A percentile compares a stretch with the other conserved stretches of the same genome.
Evolutionary conservation across 2,888 invertebrate species (phyloP).

Genomic region (Scrobipalpa atriplicella): DNA sequence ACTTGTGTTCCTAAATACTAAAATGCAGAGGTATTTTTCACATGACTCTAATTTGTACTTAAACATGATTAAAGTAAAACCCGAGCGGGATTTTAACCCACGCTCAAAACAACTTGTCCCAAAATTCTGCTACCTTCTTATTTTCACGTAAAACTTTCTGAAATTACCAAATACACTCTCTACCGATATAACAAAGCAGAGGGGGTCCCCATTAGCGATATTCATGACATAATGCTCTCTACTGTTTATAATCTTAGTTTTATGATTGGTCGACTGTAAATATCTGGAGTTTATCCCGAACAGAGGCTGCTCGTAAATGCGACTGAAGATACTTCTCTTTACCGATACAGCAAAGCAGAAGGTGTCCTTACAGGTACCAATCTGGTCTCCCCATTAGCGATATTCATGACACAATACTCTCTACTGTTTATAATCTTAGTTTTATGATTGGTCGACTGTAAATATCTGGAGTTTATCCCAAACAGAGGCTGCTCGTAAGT

Average conservation of each 20-base stretch:
- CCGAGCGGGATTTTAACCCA: too few relatives aligned
- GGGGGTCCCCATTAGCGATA: slow-evolving; percentile 86
- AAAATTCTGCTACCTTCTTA: too few relatives aligned
- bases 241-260: slow-evolving; percentile 85
- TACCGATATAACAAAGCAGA: slow-evolving; percentile 89
- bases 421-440: slow-evolving; percentile 86
- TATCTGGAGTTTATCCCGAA: too few relatives aligned
- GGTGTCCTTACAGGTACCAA: slow-evolving; percentile 89
- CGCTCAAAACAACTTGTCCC: too few relatives aligned
- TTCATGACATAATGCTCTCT: slow-evolving; percentile 88
- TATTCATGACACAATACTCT: slow-evolving; percentile 87
- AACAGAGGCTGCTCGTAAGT: too few relatives aligned
- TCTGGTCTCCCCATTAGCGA: slow-evolving; percentile 84
- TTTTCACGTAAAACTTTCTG: too few relatives aligned
- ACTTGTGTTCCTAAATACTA: too few relatives aligned
- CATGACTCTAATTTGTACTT: slow-evolving; percentile 23
- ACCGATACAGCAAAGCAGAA: slow-evolving; percentile 89
- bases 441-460: too few relatives aligned
- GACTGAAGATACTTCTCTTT: slow-evolving; percentile 18
- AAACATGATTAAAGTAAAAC: too few relatives aligned
- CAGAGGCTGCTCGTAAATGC: too few relatives aligned
- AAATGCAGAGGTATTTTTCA: slow-evolving; percentile 34
- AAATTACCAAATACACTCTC: background rate
- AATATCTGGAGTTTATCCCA: too few relatives aligned
- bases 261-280: too few relatives aligned